Evolutionary conservation across 2,113 vertebrate species (phyloP).

Genomic region (Lampris megalopsis): DNA sequence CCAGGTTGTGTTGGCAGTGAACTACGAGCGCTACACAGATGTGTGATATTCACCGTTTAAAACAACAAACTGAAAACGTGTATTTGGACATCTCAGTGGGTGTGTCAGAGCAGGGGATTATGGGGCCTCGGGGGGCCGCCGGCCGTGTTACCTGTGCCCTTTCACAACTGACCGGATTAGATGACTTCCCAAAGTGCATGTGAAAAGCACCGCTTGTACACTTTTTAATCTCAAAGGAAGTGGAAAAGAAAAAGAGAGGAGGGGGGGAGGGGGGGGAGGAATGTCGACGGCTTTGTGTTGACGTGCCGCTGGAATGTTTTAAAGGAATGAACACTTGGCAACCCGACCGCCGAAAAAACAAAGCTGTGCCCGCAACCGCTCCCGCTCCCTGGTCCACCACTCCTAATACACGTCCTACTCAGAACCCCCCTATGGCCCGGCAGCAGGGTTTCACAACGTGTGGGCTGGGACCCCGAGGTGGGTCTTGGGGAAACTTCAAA

Average conservation of each 20-base stretch:
- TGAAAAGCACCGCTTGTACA: conserved; percentile 73
- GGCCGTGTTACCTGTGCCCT: conserved; percentile 64
- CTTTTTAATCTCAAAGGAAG: conserved; percentile 58
- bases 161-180: conserved; percentile 74
- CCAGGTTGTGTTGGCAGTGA: conserved; percentile 77
- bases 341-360: conserved; percentile 47
- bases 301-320: conserved; percentile 67
- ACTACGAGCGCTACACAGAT: conserved; percentile 80
- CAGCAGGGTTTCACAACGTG: too few species aligned
- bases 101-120: conserved; percentile 61
- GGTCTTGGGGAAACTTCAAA: too few species aligned
- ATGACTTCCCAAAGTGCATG: conserved; percentile 71
- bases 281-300: conserved; percentile 45
- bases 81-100: conserved; percentile 84
- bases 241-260: too few species aligned
- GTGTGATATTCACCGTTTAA: conserved; percentile 67
- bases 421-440: too few species aligned
- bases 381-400: too few species aligned
- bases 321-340: conserved; percentile 65
- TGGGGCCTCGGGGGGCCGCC: conserved; percentile 47
- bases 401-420: too few species aligned
- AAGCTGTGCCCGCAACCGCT: conserved; percentile 59
- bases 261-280: conserved; percentile 55
- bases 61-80: conserved; percentile 20
- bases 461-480: too few species aligned